Evolutionary conservation across 2,797 vertebrate genomes (phyloP), one percentile per base, ranked within the genome.

Genomic region (Pteronotus mesoamericanus): DNA sequence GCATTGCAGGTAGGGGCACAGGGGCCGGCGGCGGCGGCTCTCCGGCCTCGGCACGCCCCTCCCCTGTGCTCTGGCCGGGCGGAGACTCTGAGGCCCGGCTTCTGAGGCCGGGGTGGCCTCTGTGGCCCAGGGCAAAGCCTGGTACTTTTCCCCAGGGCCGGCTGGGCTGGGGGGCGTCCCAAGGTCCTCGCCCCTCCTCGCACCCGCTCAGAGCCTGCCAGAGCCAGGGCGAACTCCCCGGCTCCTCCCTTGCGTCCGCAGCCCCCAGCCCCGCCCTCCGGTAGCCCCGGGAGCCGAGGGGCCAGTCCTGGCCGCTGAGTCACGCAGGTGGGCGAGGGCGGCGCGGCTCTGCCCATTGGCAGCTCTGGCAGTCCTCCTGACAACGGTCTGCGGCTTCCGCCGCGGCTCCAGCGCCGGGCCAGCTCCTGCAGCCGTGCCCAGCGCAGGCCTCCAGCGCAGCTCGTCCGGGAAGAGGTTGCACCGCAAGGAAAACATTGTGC

Each of bases 401-500:
- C 26, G 4, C 3, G n/a, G 66, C 0, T 22, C 34, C 37, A 11
- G 68, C 21, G 5, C 7, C 9, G 2, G 66, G n/a, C 34, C 9
- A 10, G 68, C 95, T 95, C 97, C 97, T 86, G 84, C 97, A 89
- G 92, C 94, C 86, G 88, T 80, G 95, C 97, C 96, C 0, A 95
- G 95, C 46, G 37, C 86, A 86, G 97, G 97, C 96, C 92, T 97
- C 96, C 87, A 96, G 94, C 39, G 72, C 95, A 91, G 97, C 96
- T 95, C 61, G 92, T 97, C 97, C 96, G 89, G 98, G 97, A 97
- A 97, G 97, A 96, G 97, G 95, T 95, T 87, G 95, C 97, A 95
- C 97, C 74, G 86, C 94, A 97, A 97, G 98, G 95, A 97, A 97
- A 98, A 97, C 97, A 91, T 97, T 97, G 97, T 97, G 97, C 97